These are phyloP conservation scores for Habrosyne pyritoides DNA, from an alignment of 2,888 invertebrate species.

Conservation along the genomic window DNA sequence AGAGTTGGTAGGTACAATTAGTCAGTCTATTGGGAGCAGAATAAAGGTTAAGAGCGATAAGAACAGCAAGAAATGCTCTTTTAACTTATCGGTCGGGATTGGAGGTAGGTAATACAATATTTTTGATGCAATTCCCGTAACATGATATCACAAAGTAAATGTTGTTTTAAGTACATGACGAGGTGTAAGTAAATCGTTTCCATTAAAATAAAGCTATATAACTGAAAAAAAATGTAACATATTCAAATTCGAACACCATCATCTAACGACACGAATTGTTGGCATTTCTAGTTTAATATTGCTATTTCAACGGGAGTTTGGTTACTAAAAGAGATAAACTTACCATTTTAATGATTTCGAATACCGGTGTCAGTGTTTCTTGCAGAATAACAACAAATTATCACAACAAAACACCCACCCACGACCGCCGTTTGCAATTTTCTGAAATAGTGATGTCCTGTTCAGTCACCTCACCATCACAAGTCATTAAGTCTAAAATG, in stretches of 20 bases:
- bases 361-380: slow-evolving; percentile 51
- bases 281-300: not conserved
- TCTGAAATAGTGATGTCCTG: slow-evolving; percentile 43
- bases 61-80: not conserved
- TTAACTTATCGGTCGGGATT: not conserved
- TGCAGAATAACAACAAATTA: slow-evolving; percentile 56
- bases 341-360: slow-evolving; percentile 59
- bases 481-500: too few species aligned
- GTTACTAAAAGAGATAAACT: slow-evolving; percentile 24
- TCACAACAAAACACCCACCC: slow-evolving; percentile 73
- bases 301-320: not conserved
- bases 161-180: not conserved
- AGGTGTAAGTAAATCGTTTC: not conserved
- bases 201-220: not conserved
- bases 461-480: too few species aligned
- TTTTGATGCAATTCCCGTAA: not conserved
- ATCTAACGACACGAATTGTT: slow-evolving; percentile 6
- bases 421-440: slow-evolving; percentile 64
- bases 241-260: slow-evolving; percentile 24
- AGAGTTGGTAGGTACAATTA: too few species aligned
- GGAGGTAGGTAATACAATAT: not conserved
- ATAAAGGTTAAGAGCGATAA: not conserved
- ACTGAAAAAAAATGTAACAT: not conserved
- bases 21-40: not conserved
- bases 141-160: not conserved